Percentiles rank a stretch among this genome's conserved stretches.
These are phyloP conservation scores for Gobius niger DNA, from an alignment of 2,113 vertebrate species.

Conservation along the genomic window DNA sequence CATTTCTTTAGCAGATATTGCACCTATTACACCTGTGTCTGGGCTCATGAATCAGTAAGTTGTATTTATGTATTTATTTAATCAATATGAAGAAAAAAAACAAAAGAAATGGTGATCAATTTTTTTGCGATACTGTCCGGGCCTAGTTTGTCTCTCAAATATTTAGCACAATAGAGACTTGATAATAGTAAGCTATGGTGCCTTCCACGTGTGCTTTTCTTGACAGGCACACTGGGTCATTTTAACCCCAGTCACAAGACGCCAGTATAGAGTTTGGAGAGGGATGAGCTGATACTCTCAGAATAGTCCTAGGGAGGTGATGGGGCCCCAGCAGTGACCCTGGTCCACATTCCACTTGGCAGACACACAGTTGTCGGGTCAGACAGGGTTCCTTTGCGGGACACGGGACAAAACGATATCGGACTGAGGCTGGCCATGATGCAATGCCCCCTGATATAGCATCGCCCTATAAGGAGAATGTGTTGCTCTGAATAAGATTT, in stretches of 20 bases:
- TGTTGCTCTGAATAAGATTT: neutral
- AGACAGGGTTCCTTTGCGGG: slow-evolving; percentile 65
- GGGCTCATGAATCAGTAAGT: too few relatives aligned
- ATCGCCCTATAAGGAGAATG: slow-evolving; percentile 53
- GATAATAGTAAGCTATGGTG: slow-evolving; percentile 3
- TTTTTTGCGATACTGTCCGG: too few relatives aligned
- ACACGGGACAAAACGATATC: slow-evolving; percentile 54
- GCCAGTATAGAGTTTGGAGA: slow-evolving; percentile 73
- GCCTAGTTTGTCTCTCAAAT: too few relatives aligned
- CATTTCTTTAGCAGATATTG: too few relatives aligned
- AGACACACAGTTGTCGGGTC: slow-evolving; percentile 74
- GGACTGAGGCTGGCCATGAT: slow-evolving; percentile 36
- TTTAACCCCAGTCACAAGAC: slow-evolving; percentile 78
- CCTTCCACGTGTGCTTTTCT: slow-evolving; percentile 55
- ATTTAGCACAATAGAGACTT: neutral
- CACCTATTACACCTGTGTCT: too few relatives aligned
- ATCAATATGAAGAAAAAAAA: too few relatives aligned
- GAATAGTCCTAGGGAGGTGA: slow-evolving; percentile 74
- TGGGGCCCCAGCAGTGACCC: slow-evolving; percentile 68
- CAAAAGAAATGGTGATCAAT: too few relatives aligned
- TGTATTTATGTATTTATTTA: too few relatives aligned
- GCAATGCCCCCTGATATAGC: slow-evolving; percentile 53
- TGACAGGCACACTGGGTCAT: slow-evolving; percentile 62
- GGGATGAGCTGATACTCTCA: slow-evolving; percentile 75
- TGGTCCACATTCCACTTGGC: slow-evolving; percentile 75